Evolutionary conservation across 1,140 invertebrate species (phyloP).

Genomic region (Anastrepha ludens): DNA sequence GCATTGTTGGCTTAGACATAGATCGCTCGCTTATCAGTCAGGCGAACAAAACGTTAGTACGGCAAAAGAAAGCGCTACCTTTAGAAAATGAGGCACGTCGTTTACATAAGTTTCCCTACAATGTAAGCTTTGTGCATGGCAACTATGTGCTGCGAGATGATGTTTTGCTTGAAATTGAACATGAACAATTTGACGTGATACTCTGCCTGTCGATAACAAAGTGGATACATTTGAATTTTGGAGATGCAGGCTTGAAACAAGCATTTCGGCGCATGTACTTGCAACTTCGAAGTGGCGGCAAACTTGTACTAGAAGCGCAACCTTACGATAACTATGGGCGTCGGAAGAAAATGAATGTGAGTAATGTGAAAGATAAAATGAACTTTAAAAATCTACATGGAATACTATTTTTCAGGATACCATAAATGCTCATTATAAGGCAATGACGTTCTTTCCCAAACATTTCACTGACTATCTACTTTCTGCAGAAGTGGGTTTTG

Average conservation of each 20-base stretch:
- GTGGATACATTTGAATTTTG: slow-evolving; percentile 98
- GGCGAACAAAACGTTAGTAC: slow-evolving; percentile 60
- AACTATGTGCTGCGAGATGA: slow-evolving; percentile 96
- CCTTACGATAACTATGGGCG: slow-evolving; percentile 91
- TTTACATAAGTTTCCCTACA: slow-evolving; percentile 63
- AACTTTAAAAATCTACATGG: not conserved
- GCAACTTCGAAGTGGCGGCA: slow-evolving; percentile 92
- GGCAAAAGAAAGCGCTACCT: slow-evolving; percentile 59
- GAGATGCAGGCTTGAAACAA: slow-evolving; percentile 94
- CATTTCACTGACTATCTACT: slow-evolving; percentile 92
- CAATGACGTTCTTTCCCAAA: slow-evolving; percentile 89
- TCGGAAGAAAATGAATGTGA: slow-evolving; percentile 86
- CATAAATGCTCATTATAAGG: slow-evolving; percentile 88
- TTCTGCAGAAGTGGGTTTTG: slow-evolving; percentile 91
- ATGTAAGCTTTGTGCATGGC: slow-evolving; percentile 77
- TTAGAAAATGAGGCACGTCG: slow-evolving; percentile 9
- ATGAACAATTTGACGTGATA: slow-evolving; percentile 94
- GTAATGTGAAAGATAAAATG: not conserved
- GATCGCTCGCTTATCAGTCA: slow-evolving; percentile 88
- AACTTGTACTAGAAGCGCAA: slow-evolving; percentile 94
- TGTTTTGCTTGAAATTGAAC: slow-evolving; percentile 84
- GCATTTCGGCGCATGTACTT: slow-evolving; percentile 92
- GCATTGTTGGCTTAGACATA: slow-evolving; percentile 95
- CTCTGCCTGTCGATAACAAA: slow-evolving; percentile 97
- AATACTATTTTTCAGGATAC: slow-evolving; percentile 60